Evolutionary conservation across 2,113 vertebrate species (phyloP).

Genomic region (Platanista minor): DNA sequence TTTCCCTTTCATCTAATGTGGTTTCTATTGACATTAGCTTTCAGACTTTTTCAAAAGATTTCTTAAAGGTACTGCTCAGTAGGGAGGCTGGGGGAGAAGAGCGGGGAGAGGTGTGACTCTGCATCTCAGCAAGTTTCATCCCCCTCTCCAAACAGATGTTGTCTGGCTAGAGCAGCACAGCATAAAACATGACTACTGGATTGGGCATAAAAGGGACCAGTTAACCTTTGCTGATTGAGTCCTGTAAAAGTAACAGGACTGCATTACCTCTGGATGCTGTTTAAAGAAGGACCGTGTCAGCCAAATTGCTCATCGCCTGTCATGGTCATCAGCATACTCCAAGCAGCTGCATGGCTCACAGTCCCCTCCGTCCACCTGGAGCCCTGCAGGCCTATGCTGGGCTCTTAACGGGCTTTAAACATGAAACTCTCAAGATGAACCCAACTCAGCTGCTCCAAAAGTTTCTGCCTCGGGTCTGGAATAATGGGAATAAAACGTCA

Average conservation of each 20-base stretch:
- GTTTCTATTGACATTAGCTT: constrained; percentile 32
- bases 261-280: not conserved
- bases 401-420: not conserved
- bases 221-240: constrained; percentile 4
- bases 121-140: not conserved
- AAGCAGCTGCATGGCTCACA: not conserved
- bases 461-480: not conserved
- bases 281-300: not conserved
- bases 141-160: constrained; percentile 25
- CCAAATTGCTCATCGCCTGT: not conserved
- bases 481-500: not conserved
- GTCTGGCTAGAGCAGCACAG: not conserved
- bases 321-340: not conserved
- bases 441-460: not conserved
- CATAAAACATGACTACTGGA: constrained; percentile 1
- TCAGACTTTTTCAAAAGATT: not conserved
- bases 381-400: not conserved
- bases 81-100: not conserved
- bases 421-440: not conserved
- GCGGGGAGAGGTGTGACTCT: not conserved
- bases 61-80: not conserved
- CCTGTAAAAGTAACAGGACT: not conserved
- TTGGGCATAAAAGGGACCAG: not conserved
- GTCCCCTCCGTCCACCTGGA: not conserved
- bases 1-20: not conserved